Conservation (phyloP, 2,797 vertebrate species). For the Paedocypris micromegethes region DNA sequence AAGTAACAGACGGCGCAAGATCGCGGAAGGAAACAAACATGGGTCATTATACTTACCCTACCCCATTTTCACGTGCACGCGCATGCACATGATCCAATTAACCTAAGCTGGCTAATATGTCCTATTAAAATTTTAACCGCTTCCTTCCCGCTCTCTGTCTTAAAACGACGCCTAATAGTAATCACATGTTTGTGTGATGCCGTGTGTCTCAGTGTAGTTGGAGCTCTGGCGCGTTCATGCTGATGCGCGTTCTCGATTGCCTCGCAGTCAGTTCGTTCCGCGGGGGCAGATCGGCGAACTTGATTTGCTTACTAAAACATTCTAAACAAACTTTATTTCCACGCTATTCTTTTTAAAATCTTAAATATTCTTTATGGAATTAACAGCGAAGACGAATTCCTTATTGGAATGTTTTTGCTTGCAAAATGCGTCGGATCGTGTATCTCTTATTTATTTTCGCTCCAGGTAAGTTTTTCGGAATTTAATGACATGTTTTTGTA, state of each 20-base stretch:
- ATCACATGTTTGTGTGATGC: constrained; percentile 18
- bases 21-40: constrained; percentile 7
- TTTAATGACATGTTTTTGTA: too few species aligned
- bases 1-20: not conserved
- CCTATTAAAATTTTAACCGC: constrained; percentile 21
- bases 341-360: not conserved
- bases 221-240: not conserved
- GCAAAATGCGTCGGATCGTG: constrained; percentile 67
- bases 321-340: not conserved
- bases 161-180: constrained; percentile 21
- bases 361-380: constrained; percentile 52
- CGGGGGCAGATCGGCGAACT: constrained; percentile 53
- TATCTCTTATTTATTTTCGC: constrained; percentile 58
- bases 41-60: not conserved
- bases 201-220: not conserved
- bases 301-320: constrained; percentile 43
- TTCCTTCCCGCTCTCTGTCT: constrained; percentile 8
- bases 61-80: constrained; percentile 8
- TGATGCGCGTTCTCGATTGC: constrained; percentile 55
- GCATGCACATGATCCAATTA: constrained; percentile 11
- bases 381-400: constrained; percentile 35
- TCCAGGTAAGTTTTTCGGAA: constrained; percentile 58
- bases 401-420: constrained; percentile 64
- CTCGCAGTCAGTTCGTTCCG: constrained; percentile 46
- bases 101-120: constrained; percentile 1